Percentiles rank a stretch among this genome's conserved stretches.
These are phyloP conservation scores for Pteromalus puparum DNA, from an alignment of 1,140 invertebrate species.

Conservation along the genomic window DNA sequence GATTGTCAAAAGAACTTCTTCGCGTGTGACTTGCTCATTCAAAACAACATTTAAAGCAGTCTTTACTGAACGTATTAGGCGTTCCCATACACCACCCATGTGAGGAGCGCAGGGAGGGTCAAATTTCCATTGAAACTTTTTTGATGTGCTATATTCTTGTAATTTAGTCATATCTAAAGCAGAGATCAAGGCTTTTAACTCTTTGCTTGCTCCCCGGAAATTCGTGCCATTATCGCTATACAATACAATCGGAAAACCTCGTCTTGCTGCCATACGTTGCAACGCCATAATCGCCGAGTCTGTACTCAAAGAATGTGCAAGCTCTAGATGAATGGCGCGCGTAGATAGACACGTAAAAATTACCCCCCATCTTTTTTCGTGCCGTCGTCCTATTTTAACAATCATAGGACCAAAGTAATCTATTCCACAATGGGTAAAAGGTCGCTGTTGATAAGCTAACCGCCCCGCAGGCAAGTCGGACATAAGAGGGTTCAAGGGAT, in stretches of 20 bases:
- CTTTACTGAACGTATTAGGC: conserved; percentile 25
- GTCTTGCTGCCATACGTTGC: conserved; percentile 56
- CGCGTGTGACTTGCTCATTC: not conserved
- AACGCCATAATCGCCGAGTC: conserved; percentile 59
- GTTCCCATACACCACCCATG: conserved; percentile 46
- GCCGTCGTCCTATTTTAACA: conserved; percentile 54
- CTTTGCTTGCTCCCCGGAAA: conserved; percentile 33
- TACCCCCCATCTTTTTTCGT: conserved; percentile 63
- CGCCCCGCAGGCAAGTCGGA: conserved; percentile 35
- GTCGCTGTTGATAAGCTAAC: conserved; percentile 44
- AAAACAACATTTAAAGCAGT: not conserved
- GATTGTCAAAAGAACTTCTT: conserved; percentile 31
- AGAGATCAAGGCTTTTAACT: not conserved
- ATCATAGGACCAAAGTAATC: conserved; percentile 55
- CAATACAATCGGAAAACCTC: conserved; percentile 48
- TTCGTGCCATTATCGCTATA: conserved; percentile 63
- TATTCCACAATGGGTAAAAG: conserved; percentile 56
- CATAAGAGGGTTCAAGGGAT: conserved; percentile 9
- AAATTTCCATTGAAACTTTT: conserved; percentile 37
- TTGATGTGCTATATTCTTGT: not conserved
- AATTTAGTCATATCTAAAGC: not conserved
- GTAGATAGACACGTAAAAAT: conserved; percentile 62
- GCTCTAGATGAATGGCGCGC: conserved; percentile 58
- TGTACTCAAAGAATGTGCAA: conserved; percentile 52
- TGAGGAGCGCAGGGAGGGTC: conserved; percentile 35